Percentiles rank a stretch among this genome's conserved stretches.
Evolutionary conservation across 2,113 vertebrate species (phyloP).

Genomic region (Vombatus ursinus): DNA sequence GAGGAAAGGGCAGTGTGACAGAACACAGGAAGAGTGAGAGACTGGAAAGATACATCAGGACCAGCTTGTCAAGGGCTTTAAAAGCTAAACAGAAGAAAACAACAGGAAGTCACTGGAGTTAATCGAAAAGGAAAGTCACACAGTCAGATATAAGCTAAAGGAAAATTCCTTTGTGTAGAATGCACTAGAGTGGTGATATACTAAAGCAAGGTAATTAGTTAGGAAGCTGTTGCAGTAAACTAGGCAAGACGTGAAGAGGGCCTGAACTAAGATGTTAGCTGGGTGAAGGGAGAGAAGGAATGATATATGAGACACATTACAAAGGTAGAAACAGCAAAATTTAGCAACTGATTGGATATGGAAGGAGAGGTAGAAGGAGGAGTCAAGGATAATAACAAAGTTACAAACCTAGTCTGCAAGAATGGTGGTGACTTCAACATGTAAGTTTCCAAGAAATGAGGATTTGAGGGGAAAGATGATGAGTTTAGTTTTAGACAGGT

Average conservation of each 20-base stretch:
- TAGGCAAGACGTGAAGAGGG: neutral
- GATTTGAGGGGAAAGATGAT: neutral
- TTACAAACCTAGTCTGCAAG: neutral
- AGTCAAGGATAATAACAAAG: neutral
- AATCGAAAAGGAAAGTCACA: neutral
- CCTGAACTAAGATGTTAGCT: neutral
- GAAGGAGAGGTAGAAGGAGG: neutral
- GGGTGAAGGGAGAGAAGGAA: neutral
- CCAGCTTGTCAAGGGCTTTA: too few relatives aligned
- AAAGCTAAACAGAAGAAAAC: neutral
- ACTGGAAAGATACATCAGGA: too few relatives aligned
- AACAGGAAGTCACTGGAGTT: neutral
- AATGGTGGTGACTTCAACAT: neutral
- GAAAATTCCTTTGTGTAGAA: neutral
- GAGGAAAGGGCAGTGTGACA: too few relatives aligned
- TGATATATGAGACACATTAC: neutral
- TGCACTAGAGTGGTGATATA: neutral
- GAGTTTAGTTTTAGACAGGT: neutral
- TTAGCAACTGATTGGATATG: neutral
- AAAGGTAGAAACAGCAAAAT: neutral
- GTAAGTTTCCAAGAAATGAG: neutral
- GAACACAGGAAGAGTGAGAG: too few relatives aligned
- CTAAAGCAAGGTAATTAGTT: neutral
- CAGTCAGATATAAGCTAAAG: neutral
- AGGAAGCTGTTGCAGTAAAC: neutral